Conservation (phyloP, 2,113 vertebrate genomes). For the Nicator chloris region DNA sequence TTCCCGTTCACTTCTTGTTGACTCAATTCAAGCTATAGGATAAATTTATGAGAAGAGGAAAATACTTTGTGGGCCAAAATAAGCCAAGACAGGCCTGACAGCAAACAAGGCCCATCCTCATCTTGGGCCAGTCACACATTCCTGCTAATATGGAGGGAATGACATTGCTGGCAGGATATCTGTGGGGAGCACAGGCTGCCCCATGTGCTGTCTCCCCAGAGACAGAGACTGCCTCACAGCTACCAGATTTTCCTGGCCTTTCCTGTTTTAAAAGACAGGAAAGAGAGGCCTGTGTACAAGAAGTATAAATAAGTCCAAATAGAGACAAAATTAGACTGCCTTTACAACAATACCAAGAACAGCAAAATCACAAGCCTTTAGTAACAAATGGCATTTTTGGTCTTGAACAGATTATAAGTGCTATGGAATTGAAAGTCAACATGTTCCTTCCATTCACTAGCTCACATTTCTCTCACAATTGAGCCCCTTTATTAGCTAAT, state of each 20-base stretch:
- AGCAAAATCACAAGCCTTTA: background rate
- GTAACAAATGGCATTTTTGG: slow-evolving; percentile 8
- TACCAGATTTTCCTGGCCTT: background rate
- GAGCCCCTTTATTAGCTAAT: background rate
- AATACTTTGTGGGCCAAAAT: background rate
- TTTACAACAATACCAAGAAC: slow-evolving; percentile 31
- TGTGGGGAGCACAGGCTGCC: background rate
- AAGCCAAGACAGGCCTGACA: background rate
- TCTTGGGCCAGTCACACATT: background rate
- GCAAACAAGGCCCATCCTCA: background rate
- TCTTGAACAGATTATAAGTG: slow-evolving; percentile 55
- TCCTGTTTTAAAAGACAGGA: background rate
- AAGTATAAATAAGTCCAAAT: background rate
- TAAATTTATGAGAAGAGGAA: background rate
- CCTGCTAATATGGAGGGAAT: background rate
- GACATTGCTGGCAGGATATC: background rate
- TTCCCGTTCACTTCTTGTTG: background rate
- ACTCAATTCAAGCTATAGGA: background rate
- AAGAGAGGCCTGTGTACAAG: background rate
- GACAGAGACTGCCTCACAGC: background rate
- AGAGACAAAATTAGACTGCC: background rate
- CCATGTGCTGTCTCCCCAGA: background rate
- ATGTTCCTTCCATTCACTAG: slow-evolving; percentile 49
- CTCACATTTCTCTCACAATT: slow-evolving; percentile 44
- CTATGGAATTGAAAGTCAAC: slow-evolving; percentile 23